A percentile compares a stretch with the other conserved stretches of the same genome.
These are phyloP conservation scores for Sibirionetta formosa DNA, from an alignment of 2,797 vertebrate species.

Conservation along the genomic window DNA sequence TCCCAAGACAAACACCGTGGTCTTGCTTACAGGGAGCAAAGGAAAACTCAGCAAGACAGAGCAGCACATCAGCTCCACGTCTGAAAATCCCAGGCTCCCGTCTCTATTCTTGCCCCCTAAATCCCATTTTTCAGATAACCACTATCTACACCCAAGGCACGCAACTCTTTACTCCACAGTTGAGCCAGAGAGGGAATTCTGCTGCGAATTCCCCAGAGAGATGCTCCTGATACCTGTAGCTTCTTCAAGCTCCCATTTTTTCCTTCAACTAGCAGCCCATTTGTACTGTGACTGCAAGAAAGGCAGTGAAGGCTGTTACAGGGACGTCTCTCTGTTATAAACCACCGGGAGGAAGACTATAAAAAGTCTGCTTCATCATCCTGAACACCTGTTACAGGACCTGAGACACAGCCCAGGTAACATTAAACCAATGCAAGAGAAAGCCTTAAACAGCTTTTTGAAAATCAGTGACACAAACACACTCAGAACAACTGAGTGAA, in stretches of 20 bases:
- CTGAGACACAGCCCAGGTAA: background rate
- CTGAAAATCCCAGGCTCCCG: background rate
- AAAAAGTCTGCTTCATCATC: background rate
- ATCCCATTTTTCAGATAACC: background rate
- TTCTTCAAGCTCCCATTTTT: background rate
- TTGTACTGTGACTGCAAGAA: background rate
- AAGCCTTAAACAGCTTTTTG: background rate
- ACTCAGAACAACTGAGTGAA: background rate
- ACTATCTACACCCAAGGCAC: background rate
- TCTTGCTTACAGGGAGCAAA: background rate
- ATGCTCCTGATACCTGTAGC: background rate
- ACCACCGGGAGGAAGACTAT: background rate
- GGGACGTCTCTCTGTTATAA: background rate
- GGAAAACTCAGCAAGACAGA: background rate
- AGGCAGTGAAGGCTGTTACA: background rate
- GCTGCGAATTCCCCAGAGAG: background rate
- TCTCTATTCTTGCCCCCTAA: background rate
- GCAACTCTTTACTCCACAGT: background rate
- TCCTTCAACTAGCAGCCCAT: background rate
- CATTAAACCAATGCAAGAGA: background rate
- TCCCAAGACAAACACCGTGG: background rate
- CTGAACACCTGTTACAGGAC: background rate
- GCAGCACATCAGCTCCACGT: accelerated
- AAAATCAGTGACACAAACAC: background rate
- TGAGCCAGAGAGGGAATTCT: background rate